Base-by-base conservation (phyloP, 2,113 vertebrate species). In the Apaloderma vittatum region DNA sequence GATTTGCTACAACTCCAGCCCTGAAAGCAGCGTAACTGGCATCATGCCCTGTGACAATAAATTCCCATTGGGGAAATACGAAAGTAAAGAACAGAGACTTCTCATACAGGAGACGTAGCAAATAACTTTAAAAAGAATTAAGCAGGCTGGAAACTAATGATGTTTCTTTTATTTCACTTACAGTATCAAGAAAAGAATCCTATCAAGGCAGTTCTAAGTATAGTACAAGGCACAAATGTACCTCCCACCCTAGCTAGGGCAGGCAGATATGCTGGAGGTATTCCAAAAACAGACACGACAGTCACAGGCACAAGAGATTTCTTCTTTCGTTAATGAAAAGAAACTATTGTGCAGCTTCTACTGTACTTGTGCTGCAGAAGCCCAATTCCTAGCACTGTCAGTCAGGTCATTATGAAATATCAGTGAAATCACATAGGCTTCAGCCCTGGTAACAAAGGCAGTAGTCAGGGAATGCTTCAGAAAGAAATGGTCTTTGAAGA, bases 241-340 rank as follows among this genome's bases (percentile, higher is more conserved):
- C 94, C 61, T 73, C 75, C 45, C 10, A 66, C 67, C 18, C 71
- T 36, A 52, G 57, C 85, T 86, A 40, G 90, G 84, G 71, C 77
- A 66, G 51, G 84, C 86, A 73, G 92, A 77, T 81, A 94, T 51
- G 32, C 61, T 97, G 94, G 94, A 91, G 51, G 49, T 51, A 57
- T 36, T 93, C 97, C 97, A 96, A 74, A 96, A 89, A 12, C 79
- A 91, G 88, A 86, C 62, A 93, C 2, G 0, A 87, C 92, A 95
- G 88, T 67, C 34, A 24, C 81, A 93, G 55, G 55, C 94, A 98
- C 97, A 98, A 98, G 96, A 96, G 95, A 94, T 58, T 86, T 95
- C 96, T 72, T 79, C 87, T 98, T 98, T 76, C 95, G 57, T 87
- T 57, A 79, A 84, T 97, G 97, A 97, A 97, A 97, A 70, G 81